phyloP scores from a whole-genome alignment of 2,113 vertebrate species.

The Chrysemys picta region DNA sequence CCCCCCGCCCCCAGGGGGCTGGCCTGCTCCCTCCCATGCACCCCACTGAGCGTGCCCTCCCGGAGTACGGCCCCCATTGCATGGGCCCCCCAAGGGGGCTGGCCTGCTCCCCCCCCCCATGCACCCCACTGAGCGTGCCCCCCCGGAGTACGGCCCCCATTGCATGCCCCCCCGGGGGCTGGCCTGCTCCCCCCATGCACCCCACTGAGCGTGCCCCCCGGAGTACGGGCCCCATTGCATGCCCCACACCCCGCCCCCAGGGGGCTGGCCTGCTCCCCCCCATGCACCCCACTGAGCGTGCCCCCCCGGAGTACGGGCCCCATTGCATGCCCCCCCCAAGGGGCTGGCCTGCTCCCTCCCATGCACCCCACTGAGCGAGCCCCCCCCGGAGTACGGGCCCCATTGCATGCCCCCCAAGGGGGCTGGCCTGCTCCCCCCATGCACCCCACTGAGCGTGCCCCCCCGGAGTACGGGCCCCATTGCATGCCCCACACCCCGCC shows the following conservation, averaged over 20 bases:
- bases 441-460: neutral
- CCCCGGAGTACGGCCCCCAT: neutral
- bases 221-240: neutral
- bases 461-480: neutral
- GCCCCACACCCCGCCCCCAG: no score
- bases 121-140: neutral
- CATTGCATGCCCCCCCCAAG: no score
- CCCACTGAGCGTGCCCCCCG: neutral
- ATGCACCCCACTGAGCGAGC: neutral
- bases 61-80: neutral
- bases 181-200: neutral
- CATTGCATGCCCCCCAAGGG: neutral
- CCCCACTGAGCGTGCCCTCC: neutral
- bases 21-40: neutral
- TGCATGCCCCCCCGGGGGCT: slow-evolving; percentile 16
- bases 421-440: no score
- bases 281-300: neutral
- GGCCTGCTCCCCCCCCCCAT: no score
- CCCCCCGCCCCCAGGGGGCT: neutral
- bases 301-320: neutral
- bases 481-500: no score
- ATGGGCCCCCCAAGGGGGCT: neutral
- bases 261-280: no score
- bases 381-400: neutral
- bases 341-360: slow-evolving; percentile 1